Conservation (phyloP, 1,140 invertebrate genomes). For the Zaprionus kolodkinae region DNA sequence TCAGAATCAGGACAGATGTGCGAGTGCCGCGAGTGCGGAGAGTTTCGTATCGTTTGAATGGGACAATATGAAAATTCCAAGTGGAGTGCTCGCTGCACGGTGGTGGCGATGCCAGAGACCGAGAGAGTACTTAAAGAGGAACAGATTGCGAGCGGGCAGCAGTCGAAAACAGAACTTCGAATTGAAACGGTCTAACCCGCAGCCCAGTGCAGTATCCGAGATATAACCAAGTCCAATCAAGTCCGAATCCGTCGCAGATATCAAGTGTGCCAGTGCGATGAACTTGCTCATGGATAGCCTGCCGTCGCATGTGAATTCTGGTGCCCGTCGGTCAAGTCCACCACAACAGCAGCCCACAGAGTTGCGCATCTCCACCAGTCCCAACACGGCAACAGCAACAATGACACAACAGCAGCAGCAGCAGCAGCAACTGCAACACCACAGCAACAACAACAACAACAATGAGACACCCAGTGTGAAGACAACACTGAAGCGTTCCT, state of each 20-base stretch:
- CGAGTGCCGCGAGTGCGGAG: conserved; percentile 70
- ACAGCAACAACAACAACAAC: conserved; percentile 66
- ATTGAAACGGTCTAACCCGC: conserved; percentile 41
- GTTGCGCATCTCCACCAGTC: conserved; percentile 65
- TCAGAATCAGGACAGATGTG: conserved; percentile 83
- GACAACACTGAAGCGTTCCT: conserved; percentile 89
- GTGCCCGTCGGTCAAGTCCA: conserved; percentile 56
- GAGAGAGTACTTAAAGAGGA: conserved; percentile 80
- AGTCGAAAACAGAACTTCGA: conserved; percentile 79
- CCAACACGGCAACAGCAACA: conserved; percentile 41
- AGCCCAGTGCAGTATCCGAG: neutral
- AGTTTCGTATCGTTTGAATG: conserved; percentile 75
- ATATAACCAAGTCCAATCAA: conserved; percentile 2
- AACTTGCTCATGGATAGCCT: conserved; percentile 83
- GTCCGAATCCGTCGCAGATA: neutral
- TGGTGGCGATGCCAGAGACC: conserved; percentile 47
- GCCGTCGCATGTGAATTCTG: conserved; percentile 61
- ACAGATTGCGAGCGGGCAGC: conserved; percentile 81
- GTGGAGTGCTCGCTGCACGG: conserved; percentile 49
- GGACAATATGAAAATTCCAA: conserved; percentile 82
- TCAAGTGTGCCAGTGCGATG: conserved; percentile 54
- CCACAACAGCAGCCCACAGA: conserved; percentile 55
- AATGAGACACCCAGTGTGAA: conserved; percentile 61
- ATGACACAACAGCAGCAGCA: conserved; percentile 32
- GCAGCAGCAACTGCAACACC: conserved; percentile 29